These are phyloP conservation scores for Smittia aterrima DNA, from an alignment of 2,888 invertebrate species.

Conservation along the genomic window DNA sequence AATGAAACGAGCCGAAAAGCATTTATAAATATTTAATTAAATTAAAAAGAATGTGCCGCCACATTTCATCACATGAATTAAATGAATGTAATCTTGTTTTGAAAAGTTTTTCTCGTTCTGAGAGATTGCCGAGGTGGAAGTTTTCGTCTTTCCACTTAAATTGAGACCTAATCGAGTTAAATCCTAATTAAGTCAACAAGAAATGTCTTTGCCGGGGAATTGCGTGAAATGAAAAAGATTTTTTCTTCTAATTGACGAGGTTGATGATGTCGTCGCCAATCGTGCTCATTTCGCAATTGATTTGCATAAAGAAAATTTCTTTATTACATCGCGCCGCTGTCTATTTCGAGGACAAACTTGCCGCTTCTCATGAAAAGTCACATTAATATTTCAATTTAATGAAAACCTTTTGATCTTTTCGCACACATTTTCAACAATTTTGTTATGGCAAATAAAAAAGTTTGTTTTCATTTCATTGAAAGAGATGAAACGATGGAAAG, in stretches of 20 bases:
- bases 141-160: neutral
- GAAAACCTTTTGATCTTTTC: slow-evolving; percentile 16
- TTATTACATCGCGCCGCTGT: neutral
- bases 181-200: neutral
- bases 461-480: neutral
- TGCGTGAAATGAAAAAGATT: neutral
- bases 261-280: neutral
- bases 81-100: slow-evolving; percentile 21
- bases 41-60: slow-evolving; percentile 24
- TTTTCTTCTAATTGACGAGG: neutral
- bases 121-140: neutral
- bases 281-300: neutral
- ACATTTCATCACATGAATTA: slow-evolving; percentile 22
- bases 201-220: neutral
- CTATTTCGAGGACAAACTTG: slow-evolving; percentile 12
- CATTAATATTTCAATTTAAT: slow-evolving; percentile 20
- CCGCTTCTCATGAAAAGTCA: neutral
- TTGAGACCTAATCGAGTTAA: slow-evolving; percentile 10
- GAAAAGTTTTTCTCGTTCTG: neutral
- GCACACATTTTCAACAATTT: neutral
- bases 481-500: neutral
- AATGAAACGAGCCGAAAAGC: slow-evolving; percentile 4
- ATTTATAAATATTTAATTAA: slow-evolving; percentile 25
- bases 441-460: neutral
- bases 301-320: neutral